A percentile compares a stretch with the other conserved stretches of the same genome.
Conservation (phyloP, 2,797 vertebrate species). For the Mus minutoides region DNA sequence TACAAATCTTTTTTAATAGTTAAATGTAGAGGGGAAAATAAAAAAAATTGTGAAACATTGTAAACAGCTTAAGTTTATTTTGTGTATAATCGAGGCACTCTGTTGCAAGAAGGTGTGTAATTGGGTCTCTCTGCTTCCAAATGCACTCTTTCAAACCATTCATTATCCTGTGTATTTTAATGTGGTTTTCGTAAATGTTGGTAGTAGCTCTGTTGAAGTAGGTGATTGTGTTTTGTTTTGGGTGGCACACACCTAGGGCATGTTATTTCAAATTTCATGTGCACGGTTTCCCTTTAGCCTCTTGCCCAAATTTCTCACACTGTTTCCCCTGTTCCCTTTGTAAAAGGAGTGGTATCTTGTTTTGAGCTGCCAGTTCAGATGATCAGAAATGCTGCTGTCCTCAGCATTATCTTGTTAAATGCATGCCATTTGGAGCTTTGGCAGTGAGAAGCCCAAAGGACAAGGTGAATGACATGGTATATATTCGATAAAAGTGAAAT, state of each 20-base stretch:
- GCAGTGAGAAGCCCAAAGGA: constrained; percentile 56
- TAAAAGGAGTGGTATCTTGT: constrained; percentile 84
- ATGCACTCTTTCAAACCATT: constrained; percentile 79
- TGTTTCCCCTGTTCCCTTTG: constrained; percentile 79
- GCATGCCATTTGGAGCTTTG: constrained; percentile 77
- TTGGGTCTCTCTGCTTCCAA: constrained; percentile 86
- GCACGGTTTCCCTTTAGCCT: constrained; percentile 70
- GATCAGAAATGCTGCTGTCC: constrained; percentile 78
- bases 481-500: constrained; percentile 70
- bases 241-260: constrained; percentile 67
- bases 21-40: constrained; percentile 81
- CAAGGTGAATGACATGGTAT: constrained; percentile 69
- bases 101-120: constrained; percentile 82
- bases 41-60: constrained; percentile 81
- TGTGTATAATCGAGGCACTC: constrained; percentile 79
- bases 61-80: constrained; percentile 82
- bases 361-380: constrained; percentile 77
- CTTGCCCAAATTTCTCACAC: constrained; percentile 72
- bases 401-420: constrained; percentile 71
- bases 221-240: constrained; percentile 78
- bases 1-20: constrained; percentile 87
- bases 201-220: constrained; percentile 80
- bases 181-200: constrained; percentile 74
- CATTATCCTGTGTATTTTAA: constrained; percentile 68
- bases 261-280: constrained; percentile 74